Base-by-base conservation (phyloP, 2,888 invertebrate genomes). In the Limenitis camilla region DNA sequence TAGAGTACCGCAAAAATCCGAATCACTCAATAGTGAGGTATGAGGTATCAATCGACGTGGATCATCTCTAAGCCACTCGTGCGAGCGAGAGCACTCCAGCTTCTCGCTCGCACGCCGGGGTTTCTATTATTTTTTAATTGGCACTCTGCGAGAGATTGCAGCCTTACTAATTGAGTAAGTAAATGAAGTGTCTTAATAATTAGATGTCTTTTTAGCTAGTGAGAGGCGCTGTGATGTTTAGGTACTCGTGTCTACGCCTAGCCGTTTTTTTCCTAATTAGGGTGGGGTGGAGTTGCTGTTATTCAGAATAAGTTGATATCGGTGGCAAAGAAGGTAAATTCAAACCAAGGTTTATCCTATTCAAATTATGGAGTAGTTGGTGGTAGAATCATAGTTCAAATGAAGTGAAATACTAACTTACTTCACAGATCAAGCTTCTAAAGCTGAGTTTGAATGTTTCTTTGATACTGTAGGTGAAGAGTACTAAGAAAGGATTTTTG, bases 81-180 rank as follows among this genome's bases (percentile, higher is more conserved):
- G 63, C 59, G 71, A 75, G 70, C 66, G 68, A 67, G 69, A 65
- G 57, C 65, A 53, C 70, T 73, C 67, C 52, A 68, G 60, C 63
- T 63, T 80, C 74, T 75, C 77, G 62, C 76, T 78, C 71, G 69
- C 75, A 76, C 76, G 64, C 65, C 63, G 71, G 70, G 74, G 71
- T 66, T 71, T 76, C 81, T 77, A 79, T 83, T 81, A 81, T 82
- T 81, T 85, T 85, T 86, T 87, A 86, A 86, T 87, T 86, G 86
- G 83, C 78, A 81, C 85, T 86, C 71, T 59, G 63, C 69, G 69
- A 69, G 74, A 75, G 76, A 78, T 78, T 72, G 74, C 76, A 76
- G 75, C 74, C 76, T 78, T 79, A 71, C 78, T 83, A 81, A 84
- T 85, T 85, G 81, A 81, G 74, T 81, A 80, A 84, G 76, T 81